Evolutionary conservation across 2,797 vertebrate genomes (phyloP).

Genomic region (Onychomys arenicola): DNA sequence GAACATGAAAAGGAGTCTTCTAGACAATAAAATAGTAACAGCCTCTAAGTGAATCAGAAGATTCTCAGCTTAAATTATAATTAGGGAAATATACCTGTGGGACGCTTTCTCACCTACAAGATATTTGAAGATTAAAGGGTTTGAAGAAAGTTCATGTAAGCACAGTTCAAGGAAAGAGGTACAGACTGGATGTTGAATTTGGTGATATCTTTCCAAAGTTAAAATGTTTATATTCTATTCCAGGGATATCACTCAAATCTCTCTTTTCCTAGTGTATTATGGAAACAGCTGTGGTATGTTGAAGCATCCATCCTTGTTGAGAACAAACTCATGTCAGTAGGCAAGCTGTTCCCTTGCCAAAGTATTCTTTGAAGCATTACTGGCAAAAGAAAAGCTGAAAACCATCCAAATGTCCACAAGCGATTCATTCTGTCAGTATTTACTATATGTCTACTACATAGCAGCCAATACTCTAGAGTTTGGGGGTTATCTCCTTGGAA

Average conservation of each 20-base stretch:
- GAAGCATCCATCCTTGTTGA: slow-evolving; percentile 39
- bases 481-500: neutral
- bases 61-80: neutral
- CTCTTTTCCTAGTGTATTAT: slow-evolving; percentile 10
- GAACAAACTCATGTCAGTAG: slow-evolving; percentile 23
- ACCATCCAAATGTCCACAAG: neutral
- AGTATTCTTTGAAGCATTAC: slow-evolving; percentile 42
- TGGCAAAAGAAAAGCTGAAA: slow-evolving; percentile 42
- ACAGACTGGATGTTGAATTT: neutral
- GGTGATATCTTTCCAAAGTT: slow-evolving; percentile 38
- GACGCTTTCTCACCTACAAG: neutral
- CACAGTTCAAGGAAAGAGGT: neutral
- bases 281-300: slow-evolving; percentile 28
- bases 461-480: neutral
- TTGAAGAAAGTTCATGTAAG: neutral
- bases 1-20: neutral
- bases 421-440: slow-evolving; percentile 24
- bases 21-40: slow-evolving; percentile 20
- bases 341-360: slow-evolving; percentile 49
- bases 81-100: neutral
- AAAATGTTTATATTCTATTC: slow-evolving; percentile 28
- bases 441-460: neutral
- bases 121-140: slow-evolving; percentile 36
- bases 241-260: slow-evolving; percentile 12
- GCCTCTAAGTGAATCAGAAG: neutral